Conservation (phyloP, 2,797 vertebrate genomes). For the Triplophysa yarkandensis region DNA sequence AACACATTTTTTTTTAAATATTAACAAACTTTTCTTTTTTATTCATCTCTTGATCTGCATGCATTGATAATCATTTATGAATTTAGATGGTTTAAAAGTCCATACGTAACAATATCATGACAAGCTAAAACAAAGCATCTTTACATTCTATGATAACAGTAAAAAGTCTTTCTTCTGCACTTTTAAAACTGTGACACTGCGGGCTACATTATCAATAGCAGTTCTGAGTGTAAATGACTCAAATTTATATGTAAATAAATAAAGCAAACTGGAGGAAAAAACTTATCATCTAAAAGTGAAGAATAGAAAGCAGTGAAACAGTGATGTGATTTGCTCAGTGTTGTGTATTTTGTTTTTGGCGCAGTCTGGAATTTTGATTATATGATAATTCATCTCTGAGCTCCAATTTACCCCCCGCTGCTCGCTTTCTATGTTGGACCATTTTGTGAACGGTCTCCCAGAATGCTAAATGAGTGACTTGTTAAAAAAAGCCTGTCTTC, state of each 20-base stretch:
- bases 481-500: slow-evolving; percentile 74
- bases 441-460: slow-evolving; percentile 82
- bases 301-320: slow-evolving; percentile 57
- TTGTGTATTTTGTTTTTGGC: slow-evolving; percentile 82
- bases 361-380: slow-evolving; percentile 89
- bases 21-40: too few relatives aligned
- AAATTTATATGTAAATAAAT: slow-evolving; percentile 45
- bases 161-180: neutral
- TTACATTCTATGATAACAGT: neutral
- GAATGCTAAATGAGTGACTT: slow-evolving; percentile 88
- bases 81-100: neutral
- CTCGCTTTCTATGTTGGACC: slow-evolving; percentile 78
- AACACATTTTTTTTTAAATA: too few relatives aligned
- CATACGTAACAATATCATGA: neutral
- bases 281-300: slow-evolving; percentile 45
- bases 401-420: slow-evolving; percentile 94
- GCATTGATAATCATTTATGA: neutral
- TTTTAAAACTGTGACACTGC: slow-evolving; percentile 7
- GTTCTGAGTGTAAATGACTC: slow-evolving; percentile 46
- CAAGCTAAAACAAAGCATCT: slow-evolving; percentile 1
- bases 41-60: neutral
- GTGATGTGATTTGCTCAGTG: slow-evolving; percentile 73
- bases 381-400: slow-evolving; percentile 93
- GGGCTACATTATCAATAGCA: slow-evolving; percentile 17
- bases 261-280: slow-evolving; percentile 41